Evolutionary conservation across 2,113 vertebrate genomes (phyloP).

Genomic region (Stomatorhinus ivindoensis): DNA sequence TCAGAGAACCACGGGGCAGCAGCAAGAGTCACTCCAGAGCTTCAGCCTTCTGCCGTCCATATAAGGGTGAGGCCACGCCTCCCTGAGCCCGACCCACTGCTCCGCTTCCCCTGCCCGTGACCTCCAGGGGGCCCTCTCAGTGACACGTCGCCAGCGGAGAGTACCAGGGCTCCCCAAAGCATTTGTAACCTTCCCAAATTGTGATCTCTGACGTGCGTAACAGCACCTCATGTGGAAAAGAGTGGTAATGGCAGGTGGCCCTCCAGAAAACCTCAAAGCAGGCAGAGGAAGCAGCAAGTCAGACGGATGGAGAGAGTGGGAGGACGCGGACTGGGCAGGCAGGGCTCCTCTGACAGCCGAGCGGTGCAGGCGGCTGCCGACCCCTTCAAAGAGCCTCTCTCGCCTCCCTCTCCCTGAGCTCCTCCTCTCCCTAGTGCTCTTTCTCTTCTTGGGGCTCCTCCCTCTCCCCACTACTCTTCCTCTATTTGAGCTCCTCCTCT

Average conservation of each 20-base stretch:
- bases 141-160: neutral
- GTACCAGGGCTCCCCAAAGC: neutral
- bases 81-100: neutral
- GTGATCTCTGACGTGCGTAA: neutral
- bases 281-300: slow-evolving; percentile 61
- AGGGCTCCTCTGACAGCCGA: neutral
- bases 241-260: neutral
- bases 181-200: neutral
- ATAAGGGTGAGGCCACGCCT: neutral
- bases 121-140: neutral
- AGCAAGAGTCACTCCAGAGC: neutral
- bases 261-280: slow-evolving; percentile 29
- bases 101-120: neutral
- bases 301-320: slow-evolving; percentile 34
- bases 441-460: neutral
- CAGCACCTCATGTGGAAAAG: neutral
- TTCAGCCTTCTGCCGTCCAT: neutral
- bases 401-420: neutral
- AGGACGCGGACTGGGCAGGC: neutral
- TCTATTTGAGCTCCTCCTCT: slow-evolving; percentile 13
- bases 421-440: slow-evolving; percentile 14
- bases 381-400: neutral
- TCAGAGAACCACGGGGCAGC: neutral
- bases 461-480: neutral
- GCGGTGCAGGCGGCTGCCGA: neutral